phyloP scores from a whole-genome alignment of 2,113 vertebrate species.

The Barnardius zonarius region DNA sequence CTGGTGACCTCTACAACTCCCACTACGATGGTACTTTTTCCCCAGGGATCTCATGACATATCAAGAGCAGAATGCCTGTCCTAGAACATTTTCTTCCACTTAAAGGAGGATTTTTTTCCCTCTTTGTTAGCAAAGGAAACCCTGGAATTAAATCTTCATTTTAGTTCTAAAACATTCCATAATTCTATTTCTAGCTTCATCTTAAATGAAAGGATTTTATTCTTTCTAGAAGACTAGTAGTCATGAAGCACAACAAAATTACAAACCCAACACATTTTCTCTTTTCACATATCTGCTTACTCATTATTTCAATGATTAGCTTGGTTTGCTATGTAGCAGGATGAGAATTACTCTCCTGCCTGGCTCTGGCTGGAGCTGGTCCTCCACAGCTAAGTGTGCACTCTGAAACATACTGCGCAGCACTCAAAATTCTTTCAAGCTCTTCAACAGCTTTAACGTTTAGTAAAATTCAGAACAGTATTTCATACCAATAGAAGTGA shows the following conservation, averaged over 20 bases:
- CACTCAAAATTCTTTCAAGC: background rate
- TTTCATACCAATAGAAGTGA: background rate
- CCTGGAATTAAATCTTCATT: background rate
- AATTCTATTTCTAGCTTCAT: background rate
- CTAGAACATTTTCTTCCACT: slow-evolving; percentile 56
- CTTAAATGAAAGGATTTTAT: background rate
- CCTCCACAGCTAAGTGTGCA: background rate
- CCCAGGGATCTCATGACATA: slow-evolving; percentile 28
- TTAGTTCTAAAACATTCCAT: background rate
- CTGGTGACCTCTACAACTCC: slow-evolving; percentile 26
- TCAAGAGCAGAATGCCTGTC: slow-evolving; percentile 1
- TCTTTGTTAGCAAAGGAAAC: background rate
- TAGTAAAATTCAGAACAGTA: background rate
- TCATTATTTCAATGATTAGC: background rate
- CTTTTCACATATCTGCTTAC: background rate
- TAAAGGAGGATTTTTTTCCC: background rate
- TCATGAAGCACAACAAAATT: background rate
- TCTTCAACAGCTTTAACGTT: background rate
- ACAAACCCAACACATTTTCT: background rate
- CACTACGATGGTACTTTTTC: background rate
- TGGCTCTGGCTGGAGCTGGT: background rate
- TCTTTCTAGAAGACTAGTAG: background rate
- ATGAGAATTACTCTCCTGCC: background rate
- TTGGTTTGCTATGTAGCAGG: background rate
- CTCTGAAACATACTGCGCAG: background rate